phyloP scores from a whole-genome alignment of 2,888 invertebrate species.

The Palloptera scutellata region DNA sequence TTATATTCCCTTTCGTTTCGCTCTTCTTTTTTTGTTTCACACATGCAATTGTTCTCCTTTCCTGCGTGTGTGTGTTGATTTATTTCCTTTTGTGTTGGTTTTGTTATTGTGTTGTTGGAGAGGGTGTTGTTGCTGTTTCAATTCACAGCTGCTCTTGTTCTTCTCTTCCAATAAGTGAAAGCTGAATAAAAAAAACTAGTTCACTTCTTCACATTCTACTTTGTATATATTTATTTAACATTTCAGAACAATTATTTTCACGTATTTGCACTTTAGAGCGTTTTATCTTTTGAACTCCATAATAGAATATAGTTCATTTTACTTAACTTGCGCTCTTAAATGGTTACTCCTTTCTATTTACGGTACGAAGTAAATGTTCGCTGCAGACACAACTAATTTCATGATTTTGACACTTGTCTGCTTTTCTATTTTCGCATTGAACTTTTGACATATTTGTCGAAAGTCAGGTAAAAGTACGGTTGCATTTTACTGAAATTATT shows the following conservation, averaged over 20 bases:
- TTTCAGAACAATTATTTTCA: background rate
- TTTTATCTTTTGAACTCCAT: too few relatives aligned
- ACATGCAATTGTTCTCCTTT: slow-evolving; percentile 2
- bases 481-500: too few relatives aligned
- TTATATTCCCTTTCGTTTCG: background rate
- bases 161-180: slow-evolving; percentile 27
- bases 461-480: too few relatives aligned
- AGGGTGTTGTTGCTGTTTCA: slow-evolving; percentile 6
- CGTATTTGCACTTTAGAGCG: too few relatives aligned
- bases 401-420: too few relatives aligned
- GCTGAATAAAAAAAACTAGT: slow-evolving; percentile 17
- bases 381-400: too few relatives aligned
- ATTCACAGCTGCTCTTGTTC: slow-evolving; percentile 29
- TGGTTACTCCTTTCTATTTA: background rate
- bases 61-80: background rate
- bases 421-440: too few relatives aligned
- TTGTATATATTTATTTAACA: background rate
- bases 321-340: background rate
- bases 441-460: too few relatives aligned
- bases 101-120: slow-evolving; percentile 19
- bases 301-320: too few relatives aligned
- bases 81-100: slow-evolving; percentile 23
- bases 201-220: background rate
- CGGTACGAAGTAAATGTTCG: too few relatives aligned
- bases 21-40: slow-evolving; percentile 5